phyloP scores from a whole-genome alignment of 2,888 invertebrate species.

The Amphipyra berbera region DNA sequence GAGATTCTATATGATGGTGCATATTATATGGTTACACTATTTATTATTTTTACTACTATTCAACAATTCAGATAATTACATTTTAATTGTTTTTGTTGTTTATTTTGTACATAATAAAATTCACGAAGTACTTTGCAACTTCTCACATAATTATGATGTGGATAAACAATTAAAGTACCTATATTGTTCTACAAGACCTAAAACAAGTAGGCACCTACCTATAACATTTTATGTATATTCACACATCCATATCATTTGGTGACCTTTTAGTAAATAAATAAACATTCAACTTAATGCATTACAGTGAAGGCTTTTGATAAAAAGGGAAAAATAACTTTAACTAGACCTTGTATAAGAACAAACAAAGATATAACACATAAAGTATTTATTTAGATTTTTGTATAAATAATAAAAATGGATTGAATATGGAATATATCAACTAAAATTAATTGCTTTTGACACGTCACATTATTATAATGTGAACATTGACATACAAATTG shows the following conservation, averaged over 20 bases:
- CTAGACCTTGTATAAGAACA: constrained; percentile 28
- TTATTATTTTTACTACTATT: constrained; percentile 25
- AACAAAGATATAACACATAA: constrained; percentile 21
- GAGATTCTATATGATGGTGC: constrained; percentile 17
- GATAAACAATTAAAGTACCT: background rate
- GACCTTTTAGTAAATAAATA: constrained; percentile 52
- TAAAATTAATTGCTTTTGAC: constrained; percentile 9
- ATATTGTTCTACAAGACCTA: constrained; percentile 2
- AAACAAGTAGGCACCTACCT: background rate
- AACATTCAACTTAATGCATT: constrained; percentile 32
- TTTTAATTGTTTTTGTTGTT: constrained; percentile 20
- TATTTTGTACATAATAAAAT: constrained; percentile 12
- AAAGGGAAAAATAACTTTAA: constrained; percentile 36
- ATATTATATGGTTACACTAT: constrained; percentile 9
- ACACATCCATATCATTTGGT: constrained; percentile 24
- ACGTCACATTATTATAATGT: background rate
- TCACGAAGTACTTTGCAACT: background rate
- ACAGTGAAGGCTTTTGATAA: constrained; percentile 54
- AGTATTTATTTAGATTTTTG: background rate
- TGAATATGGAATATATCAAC: background rate
- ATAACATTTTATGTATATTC: constrained; percentile 23
- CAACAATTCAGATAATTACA: constrained; percentile 35
- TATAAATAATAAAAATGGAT: no score
- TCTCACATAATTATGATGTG: constrained; percentile 8
- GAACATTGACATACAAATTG: no score